A percentile compares a stretch with the other conserved stretches of the same genome.
phyloP scores from a whole-genome alignment of 2,113 vertebrate species.

The Struthio camelus region DNA sequence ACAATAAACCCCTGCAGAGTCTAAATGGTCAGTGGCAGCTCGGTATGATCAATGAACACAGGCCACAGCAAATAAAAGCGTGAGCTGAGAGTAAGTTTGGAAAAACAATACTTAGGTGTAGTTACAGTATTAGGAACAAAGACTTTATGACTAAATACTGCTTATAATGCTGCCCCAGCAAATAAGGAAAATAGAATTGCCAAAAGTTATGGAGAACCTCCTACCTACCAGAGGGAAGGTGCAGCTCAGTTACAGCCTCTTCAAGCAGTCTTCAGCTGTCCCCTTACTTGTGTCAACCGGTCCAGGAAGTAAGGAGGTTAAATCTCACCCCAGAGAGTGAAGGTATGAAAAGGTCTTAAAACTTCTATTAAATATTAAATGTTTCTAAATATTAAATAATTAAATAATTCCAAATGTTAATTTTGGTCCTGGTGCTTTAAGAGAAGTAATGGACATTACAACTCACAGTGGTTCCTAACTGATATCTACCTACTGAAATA shows the following conservation, averaged over 20 bases:
- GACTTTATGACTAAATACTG: not conserved
- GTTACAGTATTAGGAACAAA: not conserved
- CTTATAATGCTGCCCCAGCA: not conserved
- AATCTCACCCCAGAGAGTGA: not conserved
- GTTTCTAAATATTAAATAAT: no score
- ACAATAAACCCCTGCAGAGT: not conserved
- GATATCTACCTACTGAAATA: not conserved
- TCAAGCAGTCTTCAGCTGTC: fast-evolving
- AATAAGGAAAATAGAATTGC: not conserved
- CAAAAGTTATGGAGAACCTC: not conserved
- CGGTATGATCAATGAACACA: not conserved
- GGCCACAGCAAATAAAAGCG: not conserved
- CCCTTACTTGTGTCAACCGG: not conserved
- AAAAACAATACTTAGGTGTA: not conserved
- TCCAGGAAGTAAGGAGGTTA: not conserved
- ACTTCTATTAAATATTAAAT: not conserved
- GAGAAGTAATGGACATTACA: not conserved
- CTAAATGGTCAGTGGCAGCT: not conserved
- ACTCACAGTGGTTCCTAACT: not conserved
- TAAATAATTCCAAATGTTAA: no score
- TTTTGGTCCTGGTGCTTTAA: not conserved
- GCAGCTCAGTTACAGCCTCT: not conserved
- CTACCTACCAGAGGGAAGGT: not conserved
- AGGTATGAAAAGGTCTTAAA: not conserved
- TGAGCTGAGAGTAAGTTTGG: not conserved